Percentiles rank a stretch among this genome's conserved stretches.
Evolutionary conservation across 2,113 vertebrate species (phyloP).

Genomic region (Ceuthmochares aereus): DNA sequence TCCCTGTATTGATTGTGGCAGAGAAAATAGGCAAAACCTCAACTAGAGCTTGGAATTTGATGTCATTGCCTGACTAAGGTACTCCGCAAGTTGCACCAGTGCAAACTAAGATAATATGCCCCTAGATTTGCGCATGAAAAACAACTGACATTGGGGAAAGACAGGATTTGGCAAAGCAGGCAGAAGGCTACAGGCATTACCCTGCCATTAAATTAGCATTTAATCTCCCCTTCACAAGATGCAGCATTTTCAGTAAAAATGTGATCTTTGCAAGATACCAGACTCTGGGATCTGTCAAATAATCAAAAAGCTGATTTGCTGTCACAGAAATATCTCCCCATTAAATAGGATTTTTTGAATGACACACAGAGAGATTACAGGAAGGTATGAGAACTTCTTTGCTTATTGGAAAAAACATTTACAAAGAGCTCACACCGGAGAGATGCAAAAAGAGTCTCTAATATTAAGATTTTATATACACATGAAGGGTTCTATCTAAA

Average conservation of each 20-base stretch:
- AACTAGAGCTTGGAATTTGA: background rate
- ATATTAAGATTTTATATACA: background rate
- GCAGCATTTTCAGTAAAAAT: slow-evolving; percentile 11
- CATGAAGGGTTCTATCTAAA: background rate
- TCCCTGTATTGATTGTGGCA: background rate
- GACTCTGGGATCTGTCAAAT: slow-evolving; percentile 23
- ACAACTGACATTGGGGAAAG: background rate
- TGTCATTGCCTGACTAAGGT: background rate
- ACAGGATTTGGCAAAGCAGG: background rate
- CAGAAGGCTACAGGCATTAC: background rate
- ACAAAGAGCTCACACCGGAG: background rate
- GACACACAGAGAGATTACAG: background rate
- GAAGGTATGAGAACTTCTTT: background rate
- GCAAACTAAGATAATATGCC: background rate
- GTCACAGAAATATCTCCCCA: background rate
- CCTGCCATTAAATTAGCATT: slow-evolving; percentile 4
- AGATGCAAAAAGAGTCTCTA: background rate
- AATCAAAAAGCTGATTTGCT: slow-evolving; percentile 39
- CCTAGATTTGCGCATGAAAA: background rate
- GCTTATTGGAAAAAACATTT: background rate
- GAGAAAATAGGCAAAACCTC: background rate
- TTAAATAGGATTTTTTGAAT: background rate
- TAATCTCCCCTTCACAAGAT: slow-evolving; percentile 46
- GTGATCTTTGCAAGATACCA: slow-evolving; percentile 46
- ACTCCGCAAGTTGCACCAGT: background rate